Conservation (phyloP, 2,797 vertebrate species). For the Orestias chungarensis region DNA sequence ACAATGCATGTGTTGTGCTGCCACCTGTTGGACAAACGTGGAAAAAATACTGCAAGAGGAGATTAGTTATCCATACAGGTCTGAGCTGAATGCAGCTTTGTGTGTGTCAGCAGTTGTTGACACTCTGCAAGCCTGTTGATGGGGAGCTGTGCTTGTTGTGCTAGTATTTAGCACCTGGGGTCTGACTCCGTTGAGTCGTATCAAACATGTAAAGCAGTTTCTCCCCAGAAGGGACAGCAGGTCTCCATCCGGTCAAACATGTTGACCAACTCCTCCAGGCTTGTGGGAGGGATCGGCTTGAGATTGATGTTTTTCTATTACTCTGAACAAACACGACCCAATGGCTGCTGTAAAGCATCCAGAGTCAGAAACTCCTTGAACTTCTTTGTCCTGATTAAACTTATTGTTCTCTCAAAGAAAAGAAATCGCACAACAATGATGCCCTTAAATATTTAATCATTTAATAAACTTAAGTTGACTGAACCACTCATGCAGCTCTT, state of each 20-base stretch:
- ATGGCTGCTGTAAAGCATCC: conserved; percentile 32
- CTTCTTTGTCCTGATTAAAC: background rate
- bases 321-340: background rate
- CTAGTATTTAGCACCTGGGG: background rate
- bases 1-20: conserved; percentile 73
- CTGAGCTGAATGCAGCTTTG: conserved; percentile 24
- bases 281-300: conserved; percentile 5
- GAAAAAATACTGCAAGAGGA: background rate
- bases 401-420: no score
- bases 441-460: no score
- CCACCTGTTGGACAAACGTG: conserved; percentile 77
- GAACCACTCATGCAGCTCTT: no score
- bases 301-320: background rate
- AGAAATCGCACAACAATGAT: no score
- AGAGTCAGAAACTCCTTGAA: conserved; percentile 21
- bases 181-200: no score
- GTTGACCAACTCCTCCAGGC: background rate
- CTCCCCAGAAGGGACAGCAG: background rate
- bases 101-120: conserved; percentile 16
- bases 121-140: background rate
- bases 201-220: background rate
- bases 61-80: background rate
- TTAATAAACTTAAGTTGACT: no score
- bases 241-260: background rate
- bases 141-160: conserved; percentile 15